Evolutionary conservation across 2,797 vertebrate species (phyloP), one percentile per base, ranked within the genome.

Genomic region (Sciaenops ocellatus): DNA sequence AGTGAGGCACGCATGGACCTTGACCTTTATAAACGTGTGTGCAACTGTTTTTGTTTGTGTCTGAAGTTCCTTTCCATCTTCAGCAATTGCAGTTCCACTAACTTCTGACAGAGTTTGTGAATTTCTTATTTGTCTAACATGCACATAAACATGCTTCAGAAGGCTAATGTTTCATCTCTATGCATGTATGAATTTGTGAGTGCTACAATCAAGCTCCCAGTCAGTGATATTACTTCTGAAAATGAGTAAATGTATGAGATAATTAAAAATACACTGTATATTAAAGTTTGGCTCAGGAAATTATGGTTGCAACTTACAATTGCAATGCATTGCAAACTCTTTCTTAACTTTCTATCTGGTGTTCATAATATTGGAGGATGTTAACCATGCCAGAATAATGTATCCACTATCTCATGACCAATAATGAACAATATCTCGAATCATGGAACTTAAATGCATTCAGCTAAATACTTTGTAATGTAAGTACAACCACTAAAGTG

Each of bases 1-100:
- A 47, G 30, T 69, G 51, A 89, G 79, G 79, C 81, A 88, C 20
- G 38, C 66, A 76, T 26, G 10, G 20, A 64, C 15, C 18, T 51
- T 48, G 24, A 69, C n/a, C 47, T 65, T 56, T 18, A 26, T 4
- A 15, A 41, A 51, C 30, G 17, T 12, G 28, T 41, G 24, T 38
- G 30, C 62, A 44, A 15, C 20, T 52, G 44, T 50, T 50, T 66
- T 18, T 46, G 2, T 51, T 41, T 63, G 15, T 17, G 41, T 22
- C 10, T 57, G 8, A 46, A 24, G 3, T 17, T 66, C 57, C 24
- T 70, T 54, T 69, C 54, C 10, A 55, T 69, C 41, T 42, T 22
- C 50, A 57, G 22, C 46, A 10, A 24, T 59, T 34, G 30, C 41
- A 67, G 48, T 57, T 77, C 17, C n/a, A 62, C 44, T 77, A 11